Conservation (phyloP, 2,113 vertebrate genomes). For the Lasiurus cinereus region DNA sequence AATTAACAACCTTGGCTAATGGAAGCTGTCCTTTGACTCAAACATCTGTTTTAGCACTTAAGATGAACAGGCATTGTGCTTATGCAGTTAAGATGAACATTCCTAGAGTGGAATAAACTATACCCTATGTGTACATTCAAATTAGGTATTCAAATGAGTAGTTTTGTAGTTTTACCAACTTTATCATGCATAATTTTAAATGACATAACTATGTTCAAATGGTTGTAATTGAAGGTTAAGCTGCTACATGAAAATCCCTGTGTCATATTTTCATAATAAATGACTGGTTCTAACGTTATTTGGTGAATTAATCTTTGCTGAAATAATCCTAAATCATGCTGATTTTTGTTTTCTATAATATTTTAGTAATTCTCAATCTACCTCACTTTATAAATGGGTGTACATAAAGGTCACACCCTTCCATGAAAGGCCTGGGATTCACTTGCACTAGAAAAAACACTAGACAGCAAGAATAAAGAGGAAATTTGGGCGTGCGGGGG, state of each 20-base stretch:
- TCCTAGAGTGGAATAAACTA: constrained; percentile 53
- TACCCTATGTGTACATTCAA: constrained; percentile 5
- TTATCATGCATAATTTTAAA: constrained; percentile 54
- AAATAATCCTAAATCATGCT: constrained; percentile 9
- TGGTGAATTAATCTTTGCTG: constrained; percentile 13
- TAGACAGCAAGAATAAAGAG: background rate
- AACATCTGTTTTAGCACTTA: constrained; percentile 33
- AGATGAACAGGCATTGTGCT: background rate
- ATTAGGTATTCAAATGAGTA: constrained; percentile 62
- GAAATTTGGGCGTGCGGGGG: background rate
- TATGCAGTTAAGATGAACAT: background rate
- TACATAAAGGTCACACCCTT: constrained; percentile 41
- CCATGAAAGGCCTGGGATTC: background rate
- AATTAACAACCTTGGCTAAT: constrained; percentile 4
- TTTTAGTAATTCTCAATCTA: constrained; percentile 8
- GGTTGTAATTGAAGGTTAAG: constrained; percentile 52
- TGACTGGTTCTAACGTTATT: constrained; percentile 54
- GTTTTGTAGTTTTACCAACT: constrained; percentile 51
- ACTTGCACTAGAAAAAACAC: background rate
- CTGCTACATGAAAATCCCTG: constrained; percentile 21
- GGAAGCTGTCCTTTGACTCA: constrained; percentile 56
- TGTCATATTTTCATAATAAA: constrained; percentile 35
- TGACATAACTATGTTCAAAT: constrained; percentile 32
- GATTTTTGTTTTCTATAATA: constrained; percentile 39
- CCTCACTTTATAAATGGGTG: background rate